phyloP scores from a whole-genome alignment of 2,113 vertebrate species.

The Scartelaos histophorus region DNA sequence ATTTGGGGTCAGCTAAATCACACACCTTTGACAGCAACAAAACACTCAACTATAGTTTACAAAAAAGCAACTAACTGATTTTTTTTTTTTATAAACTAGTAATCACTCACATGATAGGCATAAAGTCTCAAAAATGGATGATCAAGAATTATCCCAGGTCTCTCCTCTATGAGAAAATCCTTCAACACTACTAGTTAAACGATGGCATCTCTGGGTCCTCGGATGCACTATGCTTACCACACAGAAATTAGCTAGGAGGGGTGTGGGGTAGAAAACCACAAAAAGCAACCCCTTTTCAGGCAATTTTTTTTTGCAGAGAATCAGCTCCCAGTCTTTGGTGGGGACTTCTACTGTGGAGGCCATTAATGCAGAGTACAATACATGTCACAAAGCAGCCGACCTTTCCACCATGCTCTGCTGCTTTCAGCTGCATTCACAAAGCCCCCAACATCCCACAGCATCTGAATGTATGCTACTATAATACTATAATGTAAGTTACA shows the following conservation, averaged over 20 bases:
- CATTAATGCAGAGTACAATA: conserved; percentile 41
- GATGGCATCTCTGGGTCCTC: conserved; percentile 1
- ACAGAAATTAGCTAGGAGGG: conserved; percentile 14
- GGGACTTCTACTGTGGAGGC: conserved; percentile 50
- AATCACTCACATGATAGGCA: conserved; percentile 74
- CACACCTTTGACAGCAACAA: not conserved
- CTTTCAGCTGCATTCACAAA: conserved; percentile 46
- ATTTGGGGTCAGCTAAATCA: not conserved
- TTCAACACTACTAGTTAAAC: not conserved
- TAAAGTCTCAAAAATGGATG: conserved; percentile 25
- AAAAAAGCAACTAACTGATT: not conserved
- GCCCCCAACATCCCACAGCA: conserved; percentile 27
- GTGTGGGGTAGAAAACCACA: conserved; percentile 19
- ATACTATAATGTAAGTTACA: not conserved
- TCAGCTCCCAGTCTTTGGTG: conserved; percentile 51
- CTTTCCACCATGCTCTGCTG: conserved; percentile 76
- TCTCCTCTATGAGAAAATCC: conserved; percentile 12
- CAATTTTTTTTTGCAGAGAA: conserved; percentile 51
- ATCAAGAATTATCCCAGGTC: not conserved
- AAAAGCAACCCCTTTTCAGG: conserved; percentile 43
- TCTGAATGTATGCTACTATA: not conserved
- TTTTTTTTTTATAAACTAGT: no score
- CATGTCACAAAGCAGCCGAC: conserved; percentile 59
- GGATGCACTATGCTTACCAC: not conserved
- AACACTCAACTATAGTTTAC: not conserved